Conservation (phyloP, 2,113 vertebrate genomes). For the Anguilla rostrata region DNA sequence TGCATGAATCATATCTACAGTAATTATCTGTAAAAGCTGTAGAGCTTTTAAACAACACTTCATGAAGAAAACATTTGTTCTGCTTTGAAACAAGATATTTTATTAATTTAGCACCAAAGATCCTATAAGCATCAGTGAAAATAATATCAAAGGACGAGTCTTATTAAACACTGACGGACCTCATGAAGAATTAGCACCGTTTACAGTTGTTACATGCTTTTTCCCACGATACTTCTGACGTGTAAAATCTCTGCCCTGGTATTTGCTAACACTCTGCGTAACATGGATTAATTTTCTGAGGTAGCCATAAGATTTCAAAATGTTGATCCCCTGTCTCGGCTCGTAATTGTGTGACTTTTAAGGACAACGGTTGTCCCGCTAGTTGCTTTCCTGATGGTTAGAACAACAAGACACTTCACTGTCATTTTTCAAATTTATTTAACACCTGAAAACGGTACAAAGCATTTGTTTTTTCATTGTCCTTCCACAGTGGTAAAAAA, state of each 20-base stretch:
- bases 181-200: conserved; percentile 71
- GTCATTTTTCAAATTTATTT: conserved; percentile 85
- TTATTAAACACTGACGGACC: conserved; percentile 50
- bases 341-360: conserved; percentile 58
- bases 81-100: conserved; percentile 49
- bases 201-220: conserved; percentile 52
- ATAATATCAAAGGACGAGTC: conserved; percentile 54
- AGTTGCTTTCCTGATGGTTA: conserved; percentile 55
- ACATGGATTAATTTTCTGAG: conserved; percentile 66
- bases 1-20: conserved; percentile 44
- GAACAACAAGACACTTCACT: conserved; percentile 77
- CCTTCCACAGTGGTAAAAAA: conserved; percentile 74
- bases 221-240: conserved; percentile 35
- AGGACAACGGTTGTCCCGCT: conserved; percentile 44
- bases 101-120: conserved; percentile 77
- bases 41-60: conserved; percentile 64
- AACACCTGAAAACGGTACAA: conserved; percentile 79
- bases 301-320: conserved; percentile 70
- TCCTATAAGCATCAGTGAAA: conserved; percentile 50
- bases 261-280: conserved; percentile 55
- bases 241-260: conserved; percentile 59
- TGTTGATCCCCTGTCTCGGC: conserved; percentile 70
- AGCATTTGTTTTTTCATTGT: conserved; percentile 72
- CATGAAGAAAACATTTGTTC: conserved; percentile 51
- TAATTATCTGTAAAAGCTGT: conserved; percentile 30